These are phyloP conservation scores for Oligia strigilis DNA, from an alignment of 2,888 invertebrate species.

Conservation along the genomic window DNA sequence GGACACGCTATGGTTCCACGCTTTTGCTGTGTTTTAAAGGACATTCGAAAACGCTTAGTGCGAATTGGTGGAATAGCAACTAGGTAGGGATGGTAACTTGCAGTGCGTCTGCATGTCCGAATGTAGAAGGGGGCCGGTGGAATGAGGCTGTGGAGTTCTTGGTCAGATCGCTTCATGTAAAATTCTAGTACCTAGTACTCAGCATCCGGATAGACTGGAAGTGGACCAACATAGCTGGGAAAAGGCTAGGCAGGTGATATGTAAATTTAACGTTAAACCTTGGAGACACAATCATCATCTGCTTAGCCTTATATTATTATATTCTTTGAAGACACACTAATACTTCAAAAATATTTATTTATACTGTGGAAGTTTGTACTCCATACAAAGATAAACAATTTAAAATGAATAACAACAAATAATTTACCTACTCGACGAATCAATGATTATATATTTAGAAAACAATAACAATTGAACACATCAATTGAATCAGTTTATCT, in stretches of 20 bases:
- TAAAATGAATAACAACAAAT: not conserved
- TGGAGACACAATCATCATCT: not conserved
- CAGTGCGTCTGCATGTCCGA: too few species aligned
- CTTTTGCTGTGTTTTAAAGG: too few species aligned
- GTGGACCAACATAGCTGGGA: not conserved
- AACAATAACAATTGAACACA: slow-evolving; percentile 1
- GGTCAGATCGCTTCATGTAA: not conserved
- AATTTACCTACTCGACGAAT: not conserved
- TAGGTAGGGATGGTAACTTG: too few species aligned
- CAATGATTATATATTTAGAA: slow-evolving; percentile 1
- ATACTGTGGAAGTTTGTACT: not conserved
- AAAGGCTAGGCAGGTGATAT: not conserved
- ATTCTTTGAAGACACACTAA: not conserved
- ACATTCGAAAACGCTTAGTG: too few species aligned
- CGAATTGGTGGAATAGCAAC: too few species aligned
- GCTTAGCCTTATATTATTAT: not conserved
- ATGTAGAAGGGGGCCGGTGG: too few species aligned
- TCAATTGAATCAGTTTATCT: slow-evolving; percentile 5
- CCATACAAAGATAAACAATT: not conserved
- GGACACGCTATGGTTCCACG: not conserved
- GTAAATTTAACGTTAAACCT: not conserved
- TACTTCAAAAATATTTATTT: not conserved
- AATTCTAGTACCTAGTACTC: not conserved
- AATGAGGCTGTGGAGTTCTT: too few species aligned
- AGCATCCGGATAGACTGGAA: not conserved